These are phyloP conservation scores for Balanococcus diminutus DNA, from an alignment of 2,888 invertebrate species.

Conservation along the genomic window DNA sequence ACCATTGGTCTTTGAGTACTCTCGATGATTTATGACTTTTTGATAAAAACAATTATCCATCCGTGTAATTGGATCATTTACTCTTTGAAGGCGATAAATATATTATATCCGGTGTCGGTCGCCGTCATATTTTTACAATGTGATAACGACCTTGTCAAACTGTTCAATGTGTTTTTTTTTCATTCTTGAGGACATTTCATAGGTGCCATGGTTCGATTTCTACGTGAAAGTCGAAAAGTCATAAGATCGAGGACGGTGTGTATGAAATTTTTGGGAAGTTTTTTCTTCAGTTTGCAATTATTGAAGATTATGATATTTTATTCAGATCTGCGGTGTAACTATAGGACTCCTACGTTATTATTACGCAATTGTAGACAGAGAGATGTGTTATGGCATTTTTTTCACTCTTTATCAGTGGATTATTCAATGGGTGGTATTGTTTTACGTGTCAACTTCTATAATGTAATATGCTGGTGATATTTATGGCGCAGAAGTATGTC, in stretches of 20 bases:
- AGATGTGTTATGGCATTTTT: background rate
- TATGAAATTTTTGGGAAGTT: background rate
- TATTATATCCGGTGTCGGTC: background rate
- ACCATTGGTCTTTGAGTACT: background rate
- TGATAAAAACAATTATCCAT: conserved; percentile 13
- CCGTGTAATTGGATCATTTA: background rate
- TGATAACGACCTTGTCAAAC: conserved; percentile 1
- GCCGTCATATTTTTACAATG: conserved; percentile 1
- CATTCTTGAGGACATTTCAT: conserved; percentile 11
- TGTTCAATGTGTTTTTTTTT: background rate
- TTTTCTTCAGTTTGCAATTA: background rate
- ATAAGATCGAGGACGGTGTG: background rate
- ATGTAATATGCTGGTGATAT: background rate
- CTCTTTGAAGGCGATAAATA: conserved; percentile 3
- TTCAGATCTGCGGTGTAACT: background rate
- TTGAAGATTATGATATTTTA: background rate
- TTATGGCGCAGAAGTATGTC: background rate
- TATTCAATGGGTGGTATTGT: conserved; percentile 19
- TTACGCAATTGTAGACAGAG: background rate
- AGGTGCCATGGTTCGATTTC: background rate
- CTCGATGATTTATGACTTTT: background rate
- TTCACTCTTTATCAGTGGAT: background rate
- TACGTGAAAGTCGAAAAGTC: background rate
- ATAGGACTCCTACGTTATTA: background rate
- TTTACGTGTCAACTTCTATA: conserved; percentile 10